Percentiles rank a stretch among this genome's conserved stretches.
phyloP scores from a whole-genome alignment of 2,113 vertebrate genomes.

The Oreochromis tanganicae region DNA sequence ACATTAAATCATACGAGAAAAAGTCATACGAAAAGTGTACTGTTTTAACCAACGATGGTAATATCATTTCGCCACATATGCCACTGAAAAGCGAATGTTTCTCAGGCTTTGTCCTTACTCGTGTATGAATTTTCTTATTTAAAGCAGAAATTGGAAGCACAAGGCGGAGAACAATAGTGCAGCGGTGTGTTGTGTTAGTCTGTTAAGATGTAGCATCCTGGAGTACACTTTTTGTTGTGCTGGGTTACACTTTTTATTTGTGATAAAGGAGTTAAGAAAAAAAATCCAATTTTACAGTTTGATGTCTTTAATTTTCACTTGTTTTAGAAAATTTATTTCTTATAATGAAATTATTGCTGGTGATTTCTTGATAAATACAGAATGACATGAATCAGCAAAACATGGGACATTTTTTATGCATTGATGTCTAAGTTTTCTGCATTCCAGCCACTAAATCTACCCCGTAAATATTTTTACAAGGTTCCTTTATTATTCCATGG shows the following conservation, averaged over 20 bases:
- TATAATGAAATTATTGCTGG: not conserved
- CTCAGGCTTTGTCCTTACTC: not conserved
- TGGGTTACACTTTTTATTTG: not conserved
- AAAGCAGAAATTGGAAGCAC: not conserved
- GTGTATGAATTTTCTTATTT: not conserved
- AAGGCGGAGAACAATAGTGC: not conserved
- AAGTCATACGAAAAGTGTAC: not conserved
- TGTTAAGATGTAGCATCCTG: not conserved
- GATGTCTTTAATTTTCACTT: not conserved
- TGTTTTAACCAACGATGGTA: not conserved
- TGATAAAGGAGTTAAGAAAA: not conserved
- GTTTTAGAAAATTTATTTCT: not conserved
- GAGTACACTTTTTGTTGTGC: conserved; percentile 2
- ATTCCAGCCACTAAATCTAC: not conserved
- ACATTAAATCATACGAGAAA: not conserved
- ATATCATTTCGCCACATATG: not conserved
- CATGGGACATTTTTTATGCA: not conserved
- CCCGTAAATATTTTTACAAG: not conserved
- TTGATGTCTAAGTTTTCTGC: not conserved
- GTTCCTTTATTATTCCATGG: not conserved
- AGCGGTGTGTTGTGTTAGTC: not conserved
- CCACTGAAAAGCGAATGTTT: conserved; percentile 9
- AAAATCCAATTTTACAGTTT: not conserved
- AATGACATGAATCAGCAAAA: not conserved
- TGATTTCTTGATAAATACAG: not conserved